Conservation (phyloP, 2,113 vertebrate genomes). For the Phyllostomus hastatus region DNA sequence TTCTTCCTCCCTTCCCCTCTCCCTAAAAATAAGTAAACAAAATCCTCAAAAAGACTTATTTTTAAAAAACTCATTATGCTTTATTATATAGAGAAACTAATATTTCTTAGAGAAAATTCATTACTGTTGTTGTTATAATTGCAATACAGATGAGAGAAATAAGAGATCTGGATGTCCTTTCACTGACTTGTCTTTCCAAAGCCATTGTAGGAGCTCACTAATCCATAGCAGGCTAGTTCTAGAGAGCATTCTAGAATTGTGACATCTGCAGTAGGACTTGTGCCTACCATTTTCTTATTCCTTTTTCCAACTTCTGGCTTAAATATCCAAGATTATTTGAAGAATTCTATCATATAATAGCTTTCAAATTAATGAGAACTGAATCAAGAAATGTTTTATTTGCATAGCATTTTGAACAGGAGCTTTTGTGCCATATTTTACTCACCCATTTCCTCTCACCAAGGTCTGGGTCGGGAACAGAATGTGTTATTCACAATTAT, state of each 20-base stretch:
- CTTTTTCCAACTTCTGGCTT: background rate
- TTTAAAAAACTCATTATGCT: background rate
- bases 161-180: background rate
- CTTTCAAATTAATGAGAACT: conserved; percentile 27
- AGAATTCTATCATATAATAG: background rate
- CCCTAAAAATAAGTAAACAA: too few species aligned
- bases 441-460: conserved; percentile 32
- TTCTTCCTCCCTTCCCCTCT: too few species aligned
- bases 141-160: background rate
- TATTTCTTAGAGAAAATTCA: background rate
- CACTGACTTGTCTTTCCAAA: background rate
- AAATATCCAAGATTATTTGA: background rate
- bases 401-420: background rate
- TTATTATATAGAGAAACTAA: background rate
- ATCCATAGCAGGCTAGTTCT: background rate
- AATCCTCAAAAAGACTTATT: background rate
- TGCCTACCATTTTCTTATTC: background rate
- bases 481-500: conserved; percentile 37
- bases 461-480: background rate
- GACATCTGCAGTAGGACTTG: background rate
- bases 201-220: background rate
- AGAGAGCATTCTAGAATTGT: background rate
- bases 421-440: background rate
- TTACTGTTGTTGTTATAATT: background rate
- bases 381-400: background rate